Percentiles rank a stretch among this genome's conserved stretches.
Evolutionary conservation across 2,113 vertebrate genomes (phyloP).

Genomic region (Hypocryptadius cinnamomeus): DNA sequence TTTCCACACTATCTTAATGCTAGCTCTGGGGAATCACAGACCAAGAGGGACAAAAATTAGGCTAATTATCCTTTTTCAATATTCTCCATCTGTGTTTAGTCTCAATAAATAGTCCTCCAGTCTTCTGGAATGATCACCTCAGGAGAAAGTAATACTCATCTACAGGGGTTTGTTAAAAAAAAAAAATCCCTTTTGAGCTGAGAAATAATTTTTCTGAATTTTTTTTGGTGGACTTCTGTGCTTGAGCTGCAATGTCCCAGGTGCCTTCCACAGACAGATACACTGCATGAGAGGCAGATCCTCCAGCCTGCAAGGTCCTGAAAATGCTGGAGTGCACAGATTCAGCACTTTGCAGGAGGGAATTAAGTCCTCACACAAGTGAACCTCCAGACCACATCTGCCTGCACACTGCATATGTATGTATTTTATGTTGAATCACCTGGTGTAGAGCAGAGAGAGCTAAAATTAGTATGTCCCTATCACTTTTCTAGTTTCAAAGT

Average conservation of each 20-base stretch:
- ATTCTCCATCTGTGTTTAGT: background rate
- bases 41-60: background rate
- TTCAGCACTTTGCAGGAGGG: background rate
- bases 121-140: background rate
- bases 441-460: background rate
- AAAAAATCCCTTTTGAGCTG: background rate
- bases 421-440: background rate
- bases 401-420: background rate
- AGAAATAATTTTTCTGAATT: background rate
- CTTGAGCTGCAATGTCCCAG: background rate
- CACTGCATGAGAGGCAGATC: background rate
- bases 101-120: constrained; percentile 25
- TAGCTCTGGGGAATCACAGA: constrained; percentile 18
- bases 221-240: background rate
- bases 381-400: background rate
- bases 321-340: background rate
- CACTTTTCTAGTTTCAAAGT: background rate
- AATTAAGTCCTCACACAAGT: background rate
- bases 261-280: background rate
- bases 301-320: background rate
- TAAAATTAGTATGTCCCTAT: background rate
- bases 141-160: background rate
- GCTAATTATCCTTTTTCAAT: constrained; percentile 28
- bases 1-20: background rate
- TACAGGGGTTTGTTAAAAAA: background rate